phyloP scores from a whole-genome alignment of 2,113 vertebrate species.

The Erythrolamprus reginae region DNA sequence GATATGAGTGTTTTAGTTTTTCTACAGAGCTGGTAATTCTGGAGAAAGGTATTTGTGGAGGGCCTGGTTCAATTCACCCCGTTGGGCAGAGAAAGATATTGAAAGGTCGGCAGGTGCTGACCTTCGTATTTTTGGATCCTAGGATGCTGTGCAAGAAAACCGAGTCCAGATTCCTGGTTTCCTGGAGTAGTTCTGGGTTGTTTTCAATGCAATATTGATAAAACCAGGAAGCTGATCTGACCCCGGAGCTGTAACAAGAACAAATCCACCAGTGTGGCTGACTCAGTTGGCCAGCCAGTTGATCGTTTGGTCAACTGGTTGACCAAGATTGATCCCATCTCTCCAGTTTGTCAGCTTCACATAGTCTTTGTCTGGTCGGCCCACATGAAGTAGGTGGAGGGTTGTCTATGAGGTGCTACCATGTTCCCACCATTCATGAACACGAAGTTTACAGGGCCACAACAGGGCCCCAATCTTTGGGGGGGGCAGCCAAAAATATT shows the following conservation, averaged over 20 bases:
- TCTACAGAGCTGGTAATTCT: background rate
- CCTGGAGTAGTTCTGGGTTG: background rate
- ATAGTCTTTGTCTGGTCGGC: background rate
- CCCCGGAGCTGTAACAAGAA: too few relatives aligned
- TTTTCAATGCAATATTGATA: background rate
- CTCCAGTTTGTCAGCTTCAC: background rate
- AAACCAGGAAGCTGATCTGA: background rate
- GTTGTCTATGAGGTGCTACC: background rate
- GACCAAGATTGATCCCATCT: background rate
- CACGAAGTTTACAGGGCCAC: background rate
- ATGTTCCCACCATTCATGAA: background rate
- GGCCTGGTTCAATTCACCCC: background rate
- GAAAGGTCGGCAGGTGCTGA: background rate
- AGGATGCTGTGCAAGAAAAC: too few relatives aligned
- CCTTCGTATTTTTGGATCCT: background rate
- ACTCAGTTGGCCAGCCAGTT: background rate
- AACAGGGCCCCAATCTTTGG: too few relatives aligned
- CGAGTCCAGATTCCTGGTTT: background rate
- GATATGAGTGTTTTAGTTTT: background rate
- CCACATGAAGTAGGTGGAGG: background rate
- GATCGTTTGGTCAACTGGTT: background rate
- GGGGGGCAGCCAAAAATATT: too few relatives aligned
- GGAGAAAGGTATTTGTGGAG: background rate
- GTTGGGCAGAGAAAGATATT: background rate
- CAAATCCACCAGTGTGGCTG: background rate